phyloP scores from a whole-genome alignment of 2,888 invertebrate genomes.

The Trilocha varians region DNA sequence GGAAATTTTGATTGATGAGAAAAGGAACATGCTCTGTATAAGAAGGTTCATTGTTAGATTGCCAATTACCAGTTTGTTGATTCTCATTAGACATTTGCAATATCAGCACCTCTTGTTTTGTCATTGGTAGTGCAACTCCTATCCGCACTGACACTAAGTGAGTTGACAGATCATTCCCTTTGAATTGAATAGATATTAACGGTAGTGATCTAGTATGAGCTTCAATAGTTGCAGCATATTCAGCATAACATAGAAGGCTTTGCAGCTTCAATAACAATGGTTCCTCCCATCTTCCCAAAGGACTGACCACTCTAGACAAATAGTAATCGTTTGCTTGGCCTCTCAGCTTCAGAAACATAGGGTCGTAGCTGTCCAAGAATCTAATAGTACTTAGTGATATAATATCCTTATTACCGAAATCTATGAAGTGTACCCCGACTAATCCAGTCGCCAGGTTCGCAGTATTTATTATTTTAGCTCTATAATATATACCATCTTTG shows the following conservation, averaged over 20 bases:
- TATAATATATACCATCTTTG: conserved; percentile 77
- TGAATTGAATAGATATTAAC: conserved; percentile 60
- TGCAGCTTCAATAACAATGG: conserved; percentile 51
- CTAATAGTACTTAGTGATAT: conserved; percentile 75
- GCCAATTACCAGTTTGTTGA: conserved; percentile 39
- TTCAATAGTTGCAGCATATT: conserved; percentile 47
- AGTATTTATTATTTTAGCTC: conserved; percentile 73
- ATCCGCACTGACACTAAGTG: conserved; percentile 56
- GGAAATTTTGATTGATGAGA: conserved; percentile 56
- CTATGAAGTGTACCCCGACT: conserved; percentile 78
- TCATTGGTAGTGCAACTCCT: conserved; percentile 54
- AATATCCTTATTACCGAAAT: conserved; percentile 77
- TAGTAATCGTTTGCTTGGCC: conserved; percentile 76
- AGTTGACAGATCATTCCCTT: conserved; percentile 62
- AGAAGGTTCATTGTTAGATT: conserved; percentile 34
- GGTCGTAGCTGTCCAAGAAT: conserved; percentile 66
- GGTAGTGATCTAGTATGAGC: conserved; percentile 47
- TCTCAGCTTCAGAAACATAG: conserved; percentile 60
- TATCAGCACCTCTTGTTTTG: conserved; percentile 59
- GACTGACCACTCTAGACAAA: conserved; percentile 70
- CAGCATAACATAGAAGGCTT: conserved; percentile 54
- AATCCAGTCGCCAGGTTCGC: conserved; percentile 60
- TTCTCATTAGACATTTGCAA: conserved; percentile 33
- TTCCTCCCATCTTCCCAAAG: conserved; percentile 69
- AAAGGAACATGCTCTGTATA: conserved; percentile 59